phyloP scores from a whole-genome alignment of 1,140 invertebrate species.

The Holcopasites calliopsidis region DNA sequence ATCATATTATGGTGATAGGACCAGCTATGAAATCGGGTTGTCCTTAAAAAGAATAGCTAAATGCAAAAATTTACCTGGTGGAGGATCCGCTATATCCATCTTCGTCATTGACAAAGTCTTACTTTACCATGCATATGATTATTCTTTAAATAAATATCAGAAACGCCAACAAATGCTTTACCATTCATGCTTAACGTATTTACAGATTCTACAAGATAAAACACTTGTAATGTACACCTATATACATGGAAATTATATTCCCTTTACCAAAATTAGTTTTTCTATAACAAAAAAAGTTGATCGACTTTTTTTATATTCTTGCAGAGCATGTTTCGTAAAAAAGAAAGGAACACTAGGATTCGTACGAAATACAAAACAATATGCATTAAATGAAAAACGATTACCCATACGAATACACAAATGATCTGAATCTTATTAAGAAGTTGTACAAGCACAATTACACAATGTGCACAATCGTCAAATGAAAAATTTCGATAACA shows the following conservation, averaged over 20 bases:
- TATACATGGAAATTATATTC: too few relatives aligned
- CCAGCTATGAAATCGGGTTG: not conserved
- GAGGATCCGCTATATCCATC: not conserved
- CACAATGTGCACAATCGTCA: not conserved
- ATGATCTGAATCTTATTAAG: not conserved
- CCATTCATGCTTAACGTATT: constrained; percentile 7
- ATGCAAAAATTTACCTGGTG: constrained; percentile 20
- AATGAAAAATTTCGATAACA: not conserved
- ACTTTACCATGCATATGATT: constrained; percentile 12
- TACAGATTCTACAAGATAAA: constrained; percentile 27
- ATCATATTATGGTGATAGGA: not conserved
- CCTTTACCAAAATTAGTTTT: not conserved
- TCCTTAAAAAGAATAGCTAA: not conserved
- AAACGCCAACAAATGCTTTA: not conserved
- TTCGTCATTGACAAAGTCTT: constrained; percentile 38
- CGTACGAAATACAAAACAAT: not conserved
- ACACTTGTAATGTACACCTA: not conserved
- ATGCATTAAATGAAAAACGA: not conserved
- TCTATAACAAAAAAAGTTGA: not conserved
- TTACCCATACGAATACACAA: not conserved
- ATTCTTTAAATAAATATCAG: not conserved
- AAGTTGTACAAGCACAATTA: not conserved
- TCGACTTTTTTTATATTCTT: not conserved
- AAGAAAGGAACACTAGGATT: not conserved
- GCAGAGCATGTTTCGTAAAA: not conserved